Evolutionary conservation across 1,140 invertebrate genomes (phyloP).

Genomic region (Acromyrmex charruanus): DNA sequence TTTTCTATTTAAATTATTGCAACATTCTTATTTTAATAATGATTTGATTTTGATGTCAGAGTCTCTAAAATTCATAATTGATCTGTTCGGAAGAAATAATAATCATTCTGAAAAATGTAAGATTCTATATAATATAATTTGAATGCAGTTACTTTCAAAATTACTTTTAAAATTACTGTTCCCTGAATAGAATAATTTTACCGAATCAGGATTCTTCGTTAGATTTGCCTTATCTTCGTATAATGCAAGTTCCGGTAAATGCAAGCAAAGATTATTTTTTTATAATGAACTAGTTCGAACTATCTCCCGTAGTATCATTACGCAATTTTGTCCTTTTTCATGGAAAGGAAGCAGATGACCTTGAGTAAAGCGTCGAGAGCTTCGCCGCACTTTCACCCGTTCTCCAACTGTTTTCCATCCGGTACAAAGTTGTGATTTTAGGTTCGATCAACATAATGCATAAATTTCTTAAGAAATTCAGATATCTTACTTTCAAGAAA

Average conservation of each 20-base stretch:
- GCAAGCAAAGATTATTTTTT: conserved; percentile 27
- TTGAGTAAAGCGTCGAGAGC: conserved; percentile 58
- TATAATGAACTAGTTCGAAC: conserved; percentile 31
- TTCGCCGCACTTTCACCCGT: conserved; percentile 67
- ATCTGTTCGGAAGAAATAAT: neutral
- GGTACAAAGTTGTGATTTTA: conserved; percentile 24
- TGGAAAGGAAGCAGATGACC: conserved; percentile 53
- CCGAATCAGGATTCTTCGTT: neutral
- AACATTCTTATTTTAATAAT: neutral
- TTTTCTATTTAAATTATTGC: neutral
- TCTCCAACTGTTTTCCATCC: conserved; percentile 59
- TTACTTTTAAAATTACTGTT: neutral
- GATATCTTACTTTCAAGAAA: neutral
- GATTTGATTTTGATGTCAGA: neutral
- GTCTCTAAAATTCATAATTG: neutral
- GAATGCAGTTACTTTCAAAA: neutral
- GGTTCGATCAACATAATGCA: neutral
- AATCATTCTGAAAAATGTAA: neutral
- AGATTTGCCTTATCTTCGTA: neutral
- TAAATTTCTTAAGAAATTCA: neutral
- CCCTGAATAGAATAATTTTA: neutral
- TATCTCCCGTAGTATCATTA: conserved; percentile 19
- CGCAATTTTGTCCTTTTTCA: conserved; percentile 42
- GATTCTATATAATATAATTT: neutral
- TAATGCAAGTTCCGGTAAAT: conserved; percentile 8